Conservation (phyloP, 2,797 vertebrate species). For the Falco columbarius region DNA sequence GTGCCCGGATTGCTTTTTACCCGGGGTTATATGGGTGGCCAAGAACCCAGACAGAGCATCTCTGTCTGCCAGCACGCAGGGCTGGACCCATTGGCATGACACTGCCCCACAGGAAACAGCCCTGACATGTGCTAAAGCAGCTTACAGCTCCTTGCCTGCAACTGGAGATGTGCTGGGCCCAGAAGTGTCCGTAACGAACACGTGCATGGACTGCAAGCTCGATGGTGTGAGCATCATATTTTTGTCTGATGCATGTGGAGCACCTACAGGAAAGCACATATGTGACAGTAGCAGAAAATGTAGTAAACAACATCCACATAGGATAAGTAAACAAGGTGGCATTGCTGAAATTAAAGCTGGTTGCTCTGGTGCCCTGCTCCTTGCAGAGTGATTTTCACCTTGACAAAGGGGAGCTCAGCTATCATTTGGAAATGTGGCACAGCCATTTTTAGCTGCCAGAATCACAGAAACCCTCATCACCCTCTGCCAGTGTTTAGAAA, state of each 20-base stretch:
- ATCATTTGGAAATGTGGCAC: background rate
- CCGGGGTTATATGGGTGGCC: background rate
- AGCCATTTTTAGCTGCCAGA: background rate
- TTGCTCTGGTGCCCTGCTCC: background rate
- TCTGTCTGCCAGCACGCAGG: background rate
- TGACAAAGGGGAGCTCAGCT: background rate
- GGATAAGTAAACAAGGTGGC: background rate
- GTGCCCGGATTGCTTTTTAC: background rate
- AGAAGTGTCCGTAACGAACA: background rate
- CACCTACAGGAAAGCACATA: background rate
- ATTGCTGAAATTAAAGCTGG: background rate
- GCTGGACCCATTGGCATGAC: background rate
- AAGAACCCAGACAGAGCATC: background rate
- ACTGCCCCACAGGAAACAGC: background rate
- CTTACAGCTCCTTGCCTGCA: background rate
- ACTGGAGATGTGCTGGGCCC: background rate
- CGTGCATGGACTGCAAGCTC: background rate
- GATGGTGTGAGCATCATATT: rapidly evolving
- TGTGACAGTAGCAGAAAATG: background rate
- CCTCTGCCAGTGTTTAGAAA: background rate
- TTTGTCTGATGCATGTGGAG: background rate
- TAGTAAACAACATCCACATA: background rate
- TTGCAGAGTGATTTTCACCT: background rate
- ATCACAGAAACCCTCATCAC: background rate
- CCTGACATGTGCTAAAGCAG: background rate